Evolutionary conservation across 64 coral and sea anemone genomes (phyloP).

Genomic region (Dendronephthya gigantea): DNA sequence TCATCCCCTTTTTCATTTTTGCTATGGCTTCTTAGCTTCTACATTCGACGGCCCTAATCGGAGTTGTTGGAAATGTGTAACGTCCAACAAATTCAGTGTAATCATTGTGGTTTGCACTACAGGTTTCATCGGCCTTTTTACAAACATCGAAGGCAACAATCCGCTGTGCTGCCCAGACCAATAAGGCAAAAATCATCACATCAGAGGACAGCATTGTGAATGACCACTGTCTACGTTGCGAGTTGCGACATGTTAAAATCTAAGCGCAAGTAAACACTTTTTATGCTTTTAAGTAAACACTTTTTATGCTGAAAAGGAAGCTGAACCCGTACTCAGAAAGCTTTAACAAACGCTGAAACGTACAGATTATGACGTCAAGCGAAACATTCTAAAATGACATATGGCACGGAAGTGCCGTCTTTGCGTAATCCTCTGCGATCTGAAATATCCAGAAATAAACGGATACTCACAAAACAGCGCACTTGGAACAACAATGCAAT

Average conservation of each 20-base stretch:
- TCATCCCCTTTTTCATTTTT: not conserved
- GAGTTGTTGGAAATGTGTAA: constrained; percentile 6
- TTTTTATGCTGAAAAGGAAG: too few relatives aligned
- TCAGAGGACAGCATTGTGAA: not conserved
- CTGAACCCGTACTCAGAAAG: too few relatives aligned
- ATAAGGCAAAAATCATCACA: not conserved
- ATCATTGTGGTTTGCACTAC: not conserved
- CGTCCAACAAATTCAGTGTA: not conserved
- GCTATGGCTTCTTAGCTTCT: not conserved
- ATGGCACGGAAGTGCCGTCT: too few relatives aligned
- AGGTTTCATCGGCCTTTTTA: not conserved
- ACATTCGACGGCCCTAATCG: not conserved
- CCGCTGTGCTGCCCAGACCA: not conserved
- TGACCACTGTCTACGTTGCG: not conserved
- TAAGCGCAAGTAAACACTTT: too few relatives aligned
- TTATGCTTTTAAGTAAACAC: too few relatives aligned
- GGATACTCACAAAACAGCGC: too few relatives aligned
- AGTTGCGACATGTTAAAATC: not conserved
- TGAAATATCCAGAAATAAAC: too few relatives aligned
- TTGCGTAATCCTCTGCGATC: too few relatives aligned
- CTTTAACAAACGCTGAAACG: too few relatives aligned
- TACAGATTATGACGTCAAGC: too few relatives aligned
- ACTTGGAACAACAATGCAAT: too few relatives aligned
- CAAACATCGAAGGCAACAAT: not conserved
- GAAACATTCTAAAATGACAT: too few relatives aligned